Percentiles rank a stretch among this genome's conserved stretches.
Evolutionary conservation across 2,888 invertebrate species (phyloP).

Genomic region (Nymphalis urticae): DNA sequence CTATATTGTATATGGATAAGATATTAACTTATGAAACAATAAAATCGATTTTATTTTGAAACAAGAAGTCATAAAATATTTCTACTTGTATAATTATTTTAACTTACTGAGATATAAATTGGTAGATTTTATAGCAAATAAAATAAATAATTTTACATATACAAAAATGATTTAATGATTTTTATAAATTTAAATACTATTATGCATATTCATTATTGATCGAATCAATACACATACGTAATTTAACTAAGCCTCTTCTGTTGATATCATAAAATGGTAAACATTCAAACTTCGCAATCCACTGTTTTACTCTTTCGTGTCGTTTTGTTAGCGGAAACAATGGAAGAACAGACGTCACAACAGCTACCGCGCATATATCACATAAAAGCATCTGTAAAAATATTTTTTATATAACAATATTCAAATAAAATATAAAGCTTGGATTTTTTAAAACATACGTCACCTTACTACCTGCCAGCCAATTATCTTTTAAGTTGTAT

Average conservation of each 20-base stretch:
- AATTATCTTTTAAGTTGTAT: slow-evolving; percentile 48
- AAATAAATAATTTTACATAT: background rate
- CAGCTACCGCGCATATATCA: slow-evolving; percentile 69
- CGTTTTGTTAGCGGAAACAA: slow-evolving; percentile 61
- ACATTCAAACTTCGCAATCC: slow-evolving; percentile 60
- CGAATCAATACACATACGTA: slow-evolving; percentile 48
- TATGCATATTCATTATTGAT: slow-evolving; percentile 23
- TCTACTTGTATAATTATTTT: background rate
- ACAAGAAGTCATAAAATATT: background rate
- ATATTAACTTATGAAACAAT: background rate
- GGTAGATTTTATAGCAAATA: background rate
- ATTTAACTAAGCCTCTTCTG: slow-evolving; percentile 51
- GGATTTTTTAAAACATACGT: slow-evolving; percentile 2
- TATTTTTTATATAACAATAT: slow-evolving; percentile 14
- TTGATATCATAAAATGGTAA: slow-evolving; percentile 60
- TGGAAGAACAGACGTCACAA: slow-evolving; percentile 67
- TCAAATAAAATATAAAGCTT: background rate
- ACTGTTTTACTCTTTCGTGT: slow-evolving; percentile 59
- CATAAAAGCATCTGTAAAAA: slow-evolving; percentile 63
- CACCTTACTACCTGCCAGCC: slow-evolving; percentile 66
- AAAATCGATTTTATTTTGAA: slow-evolving; percentile 8
- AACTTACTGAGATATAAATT: background rate
- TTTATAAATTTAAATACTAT: background rate
- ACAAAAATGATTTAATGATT: background rate
- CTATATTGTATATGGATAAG: too few relatives aligned